phyloP scores from a whole-genome alignment of 2,113 vertebrate species.

The Eretmochelys imbricata region DNA sequence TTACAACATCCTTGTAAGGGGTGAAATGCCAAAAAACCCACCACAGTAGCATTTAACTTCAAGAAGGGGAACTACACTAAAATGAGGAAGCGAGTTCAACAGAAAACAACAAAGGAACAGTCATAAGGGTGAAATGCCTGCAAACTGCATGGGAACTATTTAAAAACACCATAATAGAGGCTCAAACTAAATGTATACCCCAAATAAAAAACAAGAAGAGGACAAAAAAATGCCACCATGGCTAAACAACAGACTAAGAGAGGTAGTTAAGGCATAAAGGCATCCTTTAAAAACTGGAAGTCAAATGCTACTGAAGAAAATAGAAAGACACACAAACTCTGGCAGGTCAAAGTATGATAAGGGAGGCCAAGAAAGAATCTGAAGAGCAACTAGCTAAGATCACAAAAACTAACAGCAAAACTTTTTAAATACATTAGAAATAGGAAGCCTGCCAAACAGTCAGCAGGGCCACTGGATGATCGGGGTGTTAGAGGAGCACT shows the following conservation, averaged over 20 bases:
- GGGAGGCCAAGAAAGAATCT: neutral
- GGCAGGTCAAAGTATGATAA: neutral
- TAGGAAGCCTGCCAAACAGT: neutral
- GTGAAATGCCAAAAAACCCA: neutral
- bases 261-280: neutral
- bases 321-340: neutral
- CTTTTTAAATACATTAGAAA: neutral
- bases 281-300: neutral
- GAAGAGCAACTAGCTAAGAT: too few relatives aligned
- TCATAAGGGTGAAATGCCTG: neutral
- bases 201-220: neutral
- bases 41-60: neutral
- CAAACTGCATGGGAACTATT: neutral
- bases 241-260: neutral
- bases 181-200: neutral
- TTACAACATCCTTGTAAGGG: too few relatives aligned
- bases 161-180: neutral
- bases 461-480: neutral
- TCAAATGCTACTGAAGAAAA: neutral
- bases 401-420: neutral
- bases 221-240: neutral
- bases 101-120: neutral
- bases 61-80: neutral
- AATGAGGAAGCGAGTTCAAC: neutral
- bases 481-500: neutral